These are phyloP conservation scores for Pteromalus puparum DNA, from an alignment of 1,140 invertebrate species.

Conservation along the genomic window DNA sequence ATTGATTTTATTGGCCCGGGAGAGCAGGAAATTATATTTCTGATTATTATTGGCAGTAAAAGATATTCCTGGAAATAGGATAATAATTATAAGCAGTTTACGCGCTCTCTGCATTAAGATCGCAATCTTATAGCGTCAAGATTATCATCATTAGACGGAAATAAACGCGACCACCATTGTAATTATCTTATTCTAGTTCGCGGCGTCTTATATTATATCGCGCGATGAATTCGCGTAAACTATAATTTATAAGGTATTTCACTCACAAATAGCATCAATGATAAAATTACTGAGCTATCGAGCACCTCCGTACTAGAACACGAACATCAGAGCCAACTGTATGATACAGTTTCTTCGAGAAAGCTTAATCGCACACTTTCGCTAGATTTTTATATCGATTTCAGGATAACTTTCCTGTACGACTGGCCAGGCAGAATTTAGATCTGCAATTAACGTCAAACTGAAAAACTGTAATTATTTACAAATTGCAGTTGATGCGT, in stretches of 20 bases:
- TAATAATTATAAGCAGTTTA: slow-evolving; percentile 44
- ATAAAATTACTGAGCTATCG: background rate
- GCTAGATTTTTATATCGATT: background rate
- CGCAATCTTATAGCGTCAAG: slow-evolving; percentile 32
- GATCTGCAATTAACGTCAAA: too few relatives aligned
- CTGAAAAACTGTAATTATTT: background rate
- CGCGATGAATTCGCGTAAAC: background rate
- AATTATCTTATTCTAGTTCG: slow-evolving; percentile 39
- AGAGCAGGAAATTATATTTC: slow-evolving; percentile 40
- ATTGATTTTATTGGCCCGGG: slow-evolving; percentile 47
- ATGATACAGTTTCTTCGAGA: background rate
- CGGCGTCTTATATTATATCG: slow-evolving; percentile 4
- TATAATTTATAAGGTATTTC: background rate
- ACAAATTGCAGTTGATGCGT: background rate
- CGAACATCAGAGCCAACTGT: too few relatives aligned
- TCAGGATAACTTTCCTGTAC: background rate
- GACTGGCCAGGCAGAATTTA: background rate
- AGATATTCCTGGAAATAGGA: slow-evolving; percentile 48
- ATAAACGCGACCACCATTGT: slow-evolving; percentile 38
- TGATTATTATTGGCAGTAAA: slow-evolving; percentile 48
- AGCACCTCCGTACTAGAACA: too few relatives aligned
- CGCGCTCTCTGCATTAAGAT: slow-evolving; percentile 38
- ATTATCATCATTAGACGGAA: slow-evolving; percentile 35
- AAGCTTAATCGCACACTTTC: background rate
- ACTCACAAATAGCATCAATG: background rate